Evolutionary conservation across 2,113 vertebrate genomes (phyloP), one percentile per base, ranked within the genome.

Genomic region (Globicephala melas): DNA sequence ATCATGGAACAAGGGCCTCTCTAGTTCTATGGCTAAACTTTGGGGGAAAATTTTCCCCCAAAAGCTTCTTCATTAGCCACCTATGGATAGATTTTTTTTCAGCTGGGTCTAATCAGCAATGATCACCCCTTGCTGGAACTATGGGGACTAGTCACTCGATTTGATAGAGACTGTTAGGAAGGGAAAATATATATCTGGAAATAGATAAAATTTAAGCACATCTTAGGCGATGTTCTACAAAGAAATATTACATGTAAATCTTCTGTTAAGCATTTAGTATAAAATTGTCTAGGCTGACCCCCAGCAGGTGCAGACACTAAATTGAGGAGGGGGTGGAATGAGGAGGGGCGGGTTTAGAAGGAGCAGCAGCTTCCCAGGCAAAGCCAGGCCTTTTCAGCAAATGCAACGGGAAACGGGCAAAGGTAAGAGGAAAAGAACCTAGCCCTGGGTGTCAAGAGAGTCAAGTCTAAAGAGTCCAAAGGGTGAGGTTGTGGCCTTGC

Each of bases 131-230:
- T 77, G 7, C 33, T 86, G 47, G 13, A 71, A 90, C 60, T 55
- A 33, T 68, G 33, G 23, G 26, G 92, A 38, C 6, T 50, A 77
- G 41, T 94, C 38, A 23, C 26, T 86, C 26, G 31, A 47, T 87
- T 96, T 93, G 63, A 80, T 33, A 38, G 13, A 93, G 21, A 89
- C 44, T 85, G 5, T 94, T 80, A 77, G 41, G 77, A 84, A 84
- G 10, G 15, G 4, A 3, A 38, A 65, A 83, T 55, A 25, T 17
- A 92, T 70, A 73, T 58, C 21, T 47, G 36, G 71, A 80, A 70
- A 53, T 90, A 88, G 44, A 91, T 71, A 47, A 80, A 94, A 97
- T 68, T 97, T 94, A 71, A 94, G 17, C 53, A 55, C 4, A 71
- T 70, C 13, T 63, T 96, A 80, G 50, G 67, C 36, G 81, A 80